Evolutionary conservation across 2,888 invertebrate genomes (phyloP), one percentile per base, ranked within the genome.

Genomic region (Trachelus iudaicus): DNA sequence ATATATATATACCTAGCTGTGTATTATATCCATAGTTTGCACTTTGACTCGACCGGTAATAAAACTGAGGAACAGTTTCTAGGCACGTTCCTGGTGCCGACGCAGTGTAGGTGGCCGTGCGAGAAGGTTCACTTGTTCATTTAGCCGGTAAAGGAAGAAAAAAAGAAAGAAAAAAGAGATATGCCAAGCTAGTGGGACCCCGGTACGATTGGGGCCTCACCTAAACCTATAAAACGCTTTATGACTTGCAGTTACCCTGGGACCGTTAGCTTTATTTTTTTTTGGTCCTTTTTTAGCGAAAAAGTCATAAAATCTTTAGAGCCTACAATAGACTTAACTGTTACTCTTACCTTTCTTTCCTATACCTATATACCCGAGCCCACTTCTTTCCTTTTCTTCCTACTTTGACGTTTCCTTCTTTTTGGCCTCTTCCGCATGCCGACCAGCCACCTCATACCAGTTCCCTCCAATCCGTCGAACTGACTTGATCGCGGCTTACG

Each of bases 261-360:
- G 30, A 35, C 74, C 74, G 74, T 74, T 74, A 34, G 74, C 30
- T 74, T 83, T 84, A 79, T 84, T 83, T 87, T 83, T 87, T 82
- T 76, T 83, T 82, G 80, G 77, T 35, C 73, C 69, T 79, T 79
- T 79, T 79, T 79, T 73, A 75, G 80, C 81, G 83, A 85, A 87
- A 84, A 85, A 85, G 88, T 89, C 88, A 81, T 89, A 89, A 89
- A 89, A 80, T 83, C 82, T 76, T 69, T 79, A 77, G 74, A 35
- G 69, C 35, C 82, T 86, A 91, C 90, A 91, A 90, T 90, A 85
- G 87, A 85, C 79, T 81, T 85, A 89, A 87, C 88, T 87, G 88
- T 88, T 86, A 84, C 81, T 82, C 84, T 84, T 79, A 80, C 80
- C 79, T 37, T 69, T 74, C 77, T 23, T 56, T 23, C 23, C 9